These are phyloP conservation scores for Poecilia velifera DNA, from an alignment of 2,797 vertebrate species.

Conservation along the genomic window DNA sequence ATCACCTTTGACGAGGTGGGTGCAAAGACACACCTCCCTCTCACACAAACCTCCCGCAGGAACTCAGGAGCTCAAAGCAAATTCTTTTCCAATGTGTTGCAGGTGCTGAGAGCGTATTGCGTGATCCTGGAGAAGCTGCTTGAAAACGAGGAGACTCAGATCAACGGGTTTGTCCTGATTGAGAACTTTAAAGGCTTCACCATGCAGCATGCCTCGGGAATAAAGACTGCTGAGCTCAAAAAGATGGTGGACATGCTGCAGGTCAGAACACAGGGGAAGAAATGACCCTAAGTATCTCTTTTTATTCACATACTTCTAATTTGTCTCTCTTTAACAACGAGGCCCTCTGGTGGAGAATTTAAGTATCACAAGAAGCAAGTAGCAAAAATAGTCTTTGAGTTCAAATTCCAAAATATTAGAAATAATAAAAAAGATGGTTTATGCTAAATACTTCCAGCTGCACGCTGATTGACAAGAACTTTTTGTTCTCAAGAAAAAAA, in stretches of 20 bases:
- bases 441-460: no score
- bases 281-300: not conserved
- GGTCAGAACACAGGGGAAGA: conserved; percentile 74
- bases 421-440: not conserved
- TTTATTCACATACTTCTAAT: not conserved
- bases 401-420: not conserved
- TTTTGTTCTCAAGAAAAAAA: not conserved
- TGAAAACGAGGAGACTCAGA: conserved; percentile 97
- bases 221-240: conserved; percentile 92
- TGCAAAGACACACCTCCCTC: not conserved
- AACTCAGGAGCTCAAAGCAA: not conserved
- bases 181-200: conserved; percentile 98
- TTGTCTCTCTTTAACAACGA: not conserved
- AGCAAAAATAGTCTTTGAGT: not conserved
- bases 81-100: conserved; percentile 17
- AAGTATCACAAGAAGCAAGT: not conserved
- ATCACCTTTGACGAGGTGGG: conserved; percentile 98
- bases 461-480: not conserved
- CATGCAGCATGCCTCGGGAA: conserved; percentile 95
- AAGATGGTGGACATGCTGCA: conserved; percentile 99
- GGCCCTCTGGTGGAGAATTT: not conserved
- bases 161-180: conserved; percentile 96
- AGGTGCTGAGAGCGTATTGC: conserved; percentile 96
- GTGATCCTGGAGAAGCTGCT: conserved; percentile 95
- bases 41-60: not conserved